Evolutionary conservation across 2,797 vertebrate species (phyloP).

Genomic region (Chaunax sp.): DNA sequence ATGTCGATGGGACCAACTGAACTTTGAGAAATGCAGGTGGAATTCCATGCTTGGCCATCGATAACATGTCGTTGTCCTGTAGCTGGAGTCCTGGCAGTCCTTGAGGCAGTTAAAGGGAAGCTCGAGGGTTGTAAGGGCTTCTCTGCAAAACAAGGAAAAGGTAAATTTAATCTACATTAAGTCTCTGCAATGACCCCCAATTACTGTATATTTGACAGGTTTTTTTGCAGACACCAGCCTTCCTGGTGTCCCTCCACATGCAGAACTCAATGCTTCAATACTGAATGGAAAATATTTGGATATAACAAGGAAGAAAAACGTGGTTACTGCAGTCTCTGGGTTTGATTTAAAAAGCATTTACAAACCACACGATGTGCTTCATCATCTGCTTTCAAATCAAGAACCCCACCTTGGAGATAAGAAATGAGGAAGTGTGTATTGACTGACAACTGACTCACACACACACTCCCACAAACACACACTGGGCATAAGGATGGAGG

Average conservation of each 20-base stretch:
- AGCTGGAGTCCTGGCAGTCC: slow-evolving; percentile 5
- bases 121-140: background rate
- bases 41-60: background rate
- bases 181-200: slow-evolving; percentile 1
- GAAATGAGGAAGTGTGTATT: slow-evolving; percentile 37
- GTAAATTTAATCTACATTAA: background rate
- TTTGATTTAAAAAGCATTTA: slow-evolving; percentile 30
- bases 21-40: no score
- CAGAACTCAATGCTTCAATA: background rate
- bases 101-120: slow-evolving; percentile 22
- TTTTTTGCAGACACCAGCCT: background rate
- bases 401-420: slow-evolving; percentile 46
- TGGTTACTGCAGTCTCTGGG: slow-evolving; percentile 7
- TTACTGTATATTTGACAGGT: background rate
- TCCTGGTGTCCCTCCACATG: background rate
- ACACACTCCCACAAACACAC: slow-evolving; percentile 32
- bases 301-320: background rate
- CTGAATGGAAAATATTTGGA: no score
- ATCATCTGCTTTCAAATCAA: slow-evolving; percentile 38
- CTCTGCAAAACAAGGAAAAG: background rate
- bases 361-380: slow-evolving; percentile 45
- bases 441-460: slow-evolving; percentile 19
- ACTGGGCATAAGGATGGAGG: slow-evolving; percentile 82
- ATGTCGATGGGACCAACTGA: no score
- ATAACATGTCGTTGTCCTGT: background rate